Percentiles rank a stretch among this genome's conserved stretches.
Conservation (phyloP, 2,888 invertebrate genomes). For the Lithophane ornitopus region DNA sequence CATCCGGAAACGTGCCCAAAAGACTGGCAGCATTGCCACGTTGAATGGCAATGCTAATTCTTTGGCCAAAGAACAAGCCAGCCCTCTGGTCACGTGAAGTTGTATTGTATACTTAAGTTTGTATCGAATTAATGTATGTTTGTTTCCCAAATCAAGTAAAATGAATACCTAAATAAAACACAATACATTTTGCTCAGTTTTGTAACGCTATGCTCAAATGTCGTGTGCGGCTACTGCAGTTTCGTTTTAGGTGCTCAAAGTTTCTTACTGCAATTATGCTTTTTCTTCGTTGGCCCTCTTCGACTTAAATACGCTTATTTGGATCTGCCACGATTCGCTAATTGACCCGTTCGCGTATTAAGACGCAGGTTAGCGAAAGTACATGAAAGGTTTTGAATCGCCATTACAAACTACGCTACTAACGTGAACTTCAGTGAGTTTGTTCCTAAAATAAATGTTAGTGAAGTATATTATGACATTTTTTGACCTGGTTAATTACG, state of each 20-base stretch:
- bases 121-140: no score
- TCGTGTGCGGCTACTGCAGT: background rate
- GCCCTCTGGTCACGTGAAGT: no score
- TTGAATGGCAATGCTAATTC: no score
- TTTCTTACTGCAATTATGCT: background rate
- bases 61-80: no score
- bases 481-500: conserved; percentile 19
- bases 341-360: background rate
- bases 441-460: conserved; percentile 26
- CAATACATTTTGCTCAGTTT: background rate
- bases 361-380: background rate
- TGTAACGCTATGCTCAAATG: background rate
- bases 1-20: no score
- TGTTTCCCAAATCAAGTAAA: no score
- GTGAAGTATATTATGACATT: conserved; percentile 17
- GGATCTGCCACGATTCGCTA: background rate
- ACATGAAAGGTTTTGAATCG: background rate
- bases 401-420: background rate
- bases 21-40: no score
- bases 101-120: no score
- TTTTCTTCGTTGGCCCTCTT: background rate
- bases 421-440: background rate
- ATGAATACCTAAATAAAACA: background rate
- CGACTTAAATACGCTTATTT: background rate
- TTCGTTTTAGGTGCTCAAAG: background rate